Evolutionary conservation across 1,140 invertebrate genomes (phyloP), one percentile per base, ranked within the genome.

Genomic region (Ylistrum balloti): DNA sequence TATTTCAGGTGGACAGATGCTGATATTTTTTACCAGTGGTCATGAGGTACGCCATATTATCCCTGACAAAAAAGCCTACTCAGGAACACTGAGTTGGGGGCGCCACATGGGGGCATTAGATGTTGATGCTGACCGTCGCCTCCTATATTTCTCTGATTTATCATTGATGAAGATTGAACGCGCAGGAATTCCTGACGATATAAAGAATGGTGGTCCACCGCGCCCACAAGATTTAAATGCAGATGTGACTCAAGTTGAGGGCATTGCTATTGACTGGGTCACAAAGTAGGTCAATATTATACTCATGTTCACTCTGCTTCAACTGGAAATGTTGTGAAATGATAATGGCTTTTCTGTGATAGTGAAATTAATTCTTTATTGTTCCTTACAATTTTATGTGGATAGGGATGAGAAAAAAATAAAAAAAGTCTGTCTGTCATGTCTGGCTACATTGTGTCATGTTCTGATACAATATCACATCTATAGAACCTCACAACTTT

Each of bases 101-200:
- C 98, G 99, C 95, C 97, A 98, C 38, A 98, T 99, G 85, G 97
- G 98, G 93, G 98, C 98, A 0, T 95, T 99, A 38, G 99, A 99
- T 96, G 98, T 98, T 94, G 98, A 97, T 93, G 98, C 98, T 0
- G 97, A 97, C 56, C 92, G 95, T 45, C 93, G 98, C 95, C 98
- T 99, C 92, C 96, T 99, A 38, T 99, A 98, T 96, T 99, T 99
- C 98, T 98, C 98, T 0, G 99, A 99, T 95, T 98, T 98, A 86
- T 98, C 98, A 91, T 98, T 99, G 86, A 98, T 98, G 94, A 98
- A 98, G 9, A 99, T 99, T 56, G 99, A 99, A 95, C 97, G 99
- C 10, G 99, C 98, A 0, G 98, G 98, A 93, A 98, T 99, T 97
- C 97, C 99, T 0, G 97, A 94, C 87, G 93, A 94, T 33, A 98